These are phyloP conservation scores for Porites rus DNA, from an alignment of 92 coral and sea anemone genomes.

Conservation along the genomic window DNA sequence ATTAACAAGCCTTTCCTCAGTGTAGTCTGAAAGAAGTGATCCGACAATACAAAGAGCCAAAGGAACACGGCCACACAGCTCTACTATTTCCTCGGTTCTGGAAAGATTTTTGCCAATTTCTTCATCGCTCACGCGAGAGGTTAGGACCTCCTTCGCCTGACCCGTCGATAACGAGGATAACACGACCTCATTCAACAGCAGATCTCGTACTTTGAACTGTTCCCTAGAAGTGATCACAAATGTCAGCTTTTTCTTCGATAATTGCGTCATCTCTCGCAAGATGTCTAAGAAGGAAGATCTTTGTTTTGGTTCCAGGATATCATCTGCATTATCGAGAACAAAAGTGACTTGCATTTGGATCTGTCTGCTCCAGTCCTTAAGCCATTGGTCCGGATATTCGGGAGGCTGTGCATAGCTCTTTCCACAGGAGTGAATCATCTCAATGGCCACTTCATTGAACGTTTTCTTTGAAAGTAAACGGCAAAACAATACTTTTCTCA, in stretches of 20 bases:
- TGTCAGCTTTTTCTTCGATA: not conserved
- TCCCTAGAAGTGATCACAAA: constrained; percentile 39
- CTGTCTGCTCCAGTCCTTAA: constrained; percentile 36
- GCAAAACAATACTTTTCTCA: not conserved
- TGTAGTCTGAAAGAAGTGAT: constrained; percentile 36
- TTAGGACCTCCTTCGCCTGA: not conserved
- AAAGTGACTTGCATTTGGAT: constrained; percentile 1
- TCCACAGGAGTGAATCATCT: not conserved
- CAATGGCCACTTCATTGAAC: constrained; percentile 3
- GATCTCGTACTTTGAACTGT: not conserved
- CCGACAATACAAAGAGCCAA: constrained; percentile 61
- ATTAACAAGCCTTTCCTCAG: not conserved
- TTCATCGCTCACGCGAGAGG: not conserved
- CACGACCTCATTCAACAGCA: not conserved
- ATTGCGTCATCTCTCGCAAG: constrained; percentile 4
- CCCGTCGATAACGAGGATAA: not conserved
- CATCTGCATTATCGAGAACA: constrained; percentile 33
- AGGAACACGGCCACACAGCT: constrained; percentile 58
- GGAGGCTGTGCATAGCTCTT: constrained; percentile 1
- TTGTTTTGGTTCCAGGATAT: not conserved
- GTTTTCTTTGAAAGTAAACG: not conserved
- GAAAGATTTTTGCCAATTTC: not conserved
- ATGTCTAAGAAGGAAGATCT: not conserved
- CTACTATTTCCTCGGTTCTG: not conserved
- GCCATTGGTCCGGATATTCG: constrained; percentile 6